phyloP scores from a whole-genome alignment of 2,888 invertebrate genomes.

The Agriopis leucophaearia region DNA sequence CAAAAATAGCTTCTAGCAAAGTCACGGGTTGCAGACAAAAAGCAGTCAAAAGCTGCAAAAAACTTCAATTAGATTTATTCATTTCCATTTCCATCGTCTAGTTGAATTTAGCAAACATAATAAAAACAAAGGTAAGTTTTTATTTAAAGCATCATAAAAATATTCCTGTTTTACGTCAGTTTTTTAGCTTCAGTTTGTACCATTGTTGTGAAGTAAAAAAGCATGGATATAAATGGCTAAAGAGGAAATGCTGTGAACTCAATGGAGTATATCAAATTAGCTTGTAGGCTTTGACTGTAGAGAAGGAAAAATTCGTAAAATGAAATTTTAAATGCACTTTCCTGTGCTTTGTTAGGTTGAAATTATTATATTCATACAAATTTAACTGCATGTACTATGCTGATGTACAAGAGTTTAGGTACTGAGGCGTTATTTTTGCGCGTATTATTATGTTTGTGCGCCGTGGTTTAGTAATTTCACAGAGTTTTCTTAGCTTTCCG shows the following conservation, averaged over 20 bases:
- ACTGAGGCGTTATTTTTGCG: neutral
- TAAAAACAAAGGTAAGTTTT: conserved; percentile 35
- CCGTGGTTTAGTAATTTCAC: too few relatives aligned
- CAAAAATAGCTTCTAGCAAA: too few relatives aligned
- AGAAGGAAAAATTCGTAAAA: conserved; percentile 17
- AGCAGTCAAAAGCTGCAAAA: neutral
- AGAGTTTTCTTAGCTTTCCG: too few relatives aligned
- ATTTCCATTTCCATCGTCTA: conserved; percentile 8
- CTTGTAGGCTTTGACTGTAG: conserved; percentile 34
- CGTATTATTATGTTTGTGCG: too few relatives aligned
- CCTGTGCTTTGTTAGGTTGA: conserved; percentile 16
- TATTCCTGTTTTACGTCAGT: conserved; percentile 32
- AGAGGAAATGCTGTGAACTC: conserved; percentile 37
- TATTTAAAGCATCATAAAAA: conserved; percentile 34
- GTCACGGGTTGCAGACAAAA: neutral
- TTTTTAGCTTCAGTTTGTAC: too few relatives aligned
- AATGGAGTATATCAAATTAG: conserved; percentile 49
- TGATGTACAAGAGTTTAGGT: too few relatives aligned
- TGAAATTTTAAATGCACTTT: conserved; percentile 28
- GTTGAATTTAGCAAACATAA: conserved; percentile 19
- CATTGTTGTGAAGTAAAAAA: conserved; percentile 39
- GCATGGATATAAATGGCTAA: conserved; percentile 33
- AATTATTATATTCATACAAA: neutral
- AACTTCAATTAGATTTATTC: neutral
- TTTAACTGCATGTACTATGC: neutral